phyloP scores from a whole-genome alignment of 2,113 vertebrate species.

The Hirundichthys speculiger region DNA sequence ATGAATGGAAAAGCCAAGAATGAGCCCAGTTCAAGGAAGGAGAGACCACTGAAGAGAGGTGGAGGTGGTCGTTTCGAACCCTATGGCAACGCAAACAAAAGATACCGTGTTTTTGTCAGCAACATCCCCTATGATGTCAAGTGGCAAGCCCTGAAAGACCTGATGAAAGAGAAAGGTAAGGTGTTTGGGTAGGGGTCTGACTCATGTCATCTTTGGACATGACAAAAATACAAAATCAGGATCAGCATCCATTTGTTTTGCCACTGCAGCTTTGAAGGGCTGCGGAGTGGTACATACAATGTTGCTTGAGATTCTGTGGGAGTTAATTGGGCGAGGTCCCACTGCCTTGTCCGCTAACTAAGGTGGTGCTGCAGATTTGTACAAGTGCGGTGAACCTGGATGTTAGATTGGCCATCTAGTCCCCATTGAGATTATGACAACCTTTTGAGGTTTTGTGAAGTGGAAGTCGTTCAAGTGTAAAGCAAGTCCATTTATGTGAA shows the following conservation, averaged over 20 bases:
- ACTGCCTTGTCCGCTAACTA: conserved; percentile 30
- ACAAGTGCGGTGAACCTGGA: conserved; percentile 57
- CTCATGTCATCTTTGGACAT: conserved; percentile 7
- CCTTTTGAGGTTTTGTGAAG: conserved; percentile 43
- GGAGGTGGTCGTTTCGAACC: conserved; percentile 92
- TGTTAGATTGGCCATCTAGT: conserved; percentile 30
- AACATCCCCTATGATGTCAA: conserved; percentile 98
- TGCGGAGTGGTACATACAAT: conserved; percentile 39
- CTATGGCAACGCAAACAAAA: conserved; percentile 87
- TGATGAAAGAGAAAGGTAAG: conserved; percentile 99
- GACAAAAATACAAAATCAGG: neutral
- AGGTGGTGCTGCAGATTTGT: conserved; percentile 46
- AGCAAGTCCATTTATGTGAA: conserved; percentile 33
- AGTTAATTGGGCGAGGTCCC: conserved; percentile 36
- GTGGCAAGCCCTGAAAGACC: conserved; percentile 97
- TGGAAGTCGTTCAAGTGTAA: conserved; percentile 34
- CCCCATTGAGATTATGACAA: conserved; percentile 22
- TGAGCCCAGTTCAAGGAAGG: conserved; percentile 88
- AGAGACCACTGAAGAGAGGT: conserved; percentile 90
- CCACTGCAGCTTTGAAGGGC: conserved; percentile 30
- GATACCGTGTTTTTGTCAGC: conserved; percentile 97
- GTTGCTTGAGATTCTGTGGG: conserved; percentile 36
- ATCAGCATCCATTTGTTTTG: conserved; percentile 47
- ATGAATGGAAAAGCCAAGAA: conserved; percentile 82
- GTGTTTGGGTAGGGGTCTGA: conserved; percentile 9